phyloP scores from a whole-genome alignment of 2,888 invertebrate species.

The Zygaena filipendulae region DNA sequence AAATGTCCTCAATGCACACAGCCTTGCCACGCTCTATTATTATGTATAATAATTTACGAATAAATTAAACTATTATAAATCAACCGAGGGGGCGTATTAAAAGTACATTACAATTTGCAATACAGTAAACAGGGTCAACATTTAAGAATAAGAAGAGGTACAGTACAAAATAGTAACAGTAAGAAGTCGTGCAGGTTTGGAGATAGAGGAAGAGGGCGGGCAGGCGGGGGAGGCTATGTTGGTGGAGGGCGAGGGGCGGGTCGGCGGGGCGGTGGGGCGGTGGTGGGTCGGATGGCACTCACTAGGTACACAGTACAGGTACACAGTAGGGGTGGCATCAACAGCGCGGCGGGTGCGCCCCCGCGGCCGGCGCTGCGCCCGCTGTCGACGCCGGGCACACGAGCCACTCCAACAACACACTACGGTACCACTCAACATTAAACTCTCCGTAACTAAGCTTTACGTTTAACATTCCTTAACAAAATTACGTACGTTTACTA shows the following conservation, averaged over 20 bases:
- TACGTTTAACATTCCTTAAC: slow-evolving; percentile 58
- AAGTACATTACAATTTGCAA: slow-evolving; percentile 62
- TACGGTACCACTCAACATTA: slow-evolving; percentile 67
- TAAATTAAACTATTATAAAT: slow-evolving; percentile 65
- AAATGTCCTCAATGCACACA: slow-evolving; percentile 74
- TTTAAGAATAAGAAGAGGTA: slow-evolving; percentile 49
- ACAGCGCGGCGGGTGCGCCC: slow-evolving; percentile 23
- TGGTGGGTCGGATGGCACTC: slow-evolving; percentile 25
- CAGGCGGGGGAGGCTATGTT: too few relatives aligned
- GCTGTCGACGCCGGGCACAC: slow-evolving; percentile 50
- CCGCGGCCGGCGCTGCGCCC: slow-evolving; percentile 21
- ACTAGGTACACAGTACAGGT: slow-evolving; percentile 31
- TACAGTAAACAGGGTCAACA: slow-evolving; percentile 61
- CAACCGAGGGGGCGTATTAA: slow-evolving; percentile 62
- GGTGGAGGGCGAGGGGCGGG: too few relatives aligned
- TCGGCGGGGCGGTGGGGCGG: slow-evolving; percentile 1
- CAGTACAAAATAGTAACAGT: slow-evolving; percentile 53
- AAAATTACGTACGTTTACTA: slow-evolving; percentile 56
- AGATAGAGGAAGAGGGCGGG: slow-evolving; percentile 35
- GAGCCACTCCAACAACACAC: slow-evolving; percentile 59
- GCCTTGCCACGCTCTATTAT: slow-evolving; percentile 77
- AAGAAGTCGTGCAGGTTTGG: slow-evolving; percentile 61
- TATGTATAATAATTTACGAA: too few relatives aligned
- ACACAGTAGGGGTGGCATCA: slow-evolving; percentile 19
- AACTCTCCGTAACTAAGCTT: slow-evolving; percentile 62